A percentile compares a stretch with the other conserved stretches of the same genome.
Evolutionary conservation across 2,797 vertebrate species (phyloP).

Genomic region (Poeciliopsis infans): DNA sequence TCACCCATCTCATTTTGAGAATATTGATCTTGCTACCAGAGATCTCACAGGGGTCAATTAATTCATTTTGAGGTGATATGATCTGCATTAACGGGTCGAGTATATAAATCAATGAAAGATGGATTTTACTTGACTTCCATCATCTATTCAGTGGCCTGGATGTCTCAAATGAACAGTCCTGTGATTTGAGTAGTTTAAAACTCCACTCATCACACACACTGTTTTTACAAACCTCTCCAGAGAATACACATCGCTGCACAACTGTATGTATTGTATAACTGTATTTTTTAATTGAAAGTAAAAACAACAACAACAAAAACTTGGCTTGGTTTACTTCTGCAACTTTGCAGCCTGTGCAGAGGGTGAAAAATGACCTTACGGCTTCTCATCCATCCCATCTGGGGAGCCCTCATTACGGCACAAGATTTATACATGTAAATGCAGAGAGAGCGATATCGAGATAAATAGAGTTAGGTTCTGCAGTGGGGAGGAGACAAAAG

Average conservation of each 20-base stretch:
- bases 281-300: conserved; percentile 29
- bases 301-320: conserved; percentile 38
- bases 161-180: conserved; percentile 41
- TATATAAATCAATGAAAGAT: conserved; percentile 51
- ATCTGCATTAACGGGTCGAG: conserved; percentile 50
- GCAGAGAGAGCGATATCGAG: conserved; percentile 41
- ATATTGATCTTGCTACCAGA: conserved; percentile 47
- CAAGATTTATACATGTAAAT: conserved; percentile 62
- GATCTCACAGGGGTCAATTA: conserved; percentile 43
- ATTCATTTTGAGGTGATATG: conserved; percentile 56
- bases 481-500: conserved; percentile 58
- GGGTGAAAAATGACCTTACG: conserved; percentile 66
- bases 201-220: conserved; percentile 30
- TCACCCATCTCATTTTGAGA: conserved; percentile 59
- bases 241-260: conserved; percentile 14
- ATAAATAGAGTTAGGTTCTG: conserved; percentile 55
- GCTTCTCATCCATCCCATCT: conserved; percentile 65
- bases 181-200: conserved; percentile 47
- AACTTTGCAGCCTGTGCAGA: conserved; percentile 63
- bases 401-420: conserved; percentile 65
- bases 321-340: conserved; percentile 53
- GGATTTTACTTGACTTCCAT: conserved; percentile 38
- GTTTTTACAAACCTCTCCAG: conserved; percentile 25
- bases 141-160: conserved; percentile 26
- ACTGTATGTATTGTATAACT: conserved; percentile 9